A percentile compares a stretch with the other conserved stretches of the same genome.
Conservation (phyloP, 2,888 invertebrate species). For the Melangyna quadrimaculata region DNA sequence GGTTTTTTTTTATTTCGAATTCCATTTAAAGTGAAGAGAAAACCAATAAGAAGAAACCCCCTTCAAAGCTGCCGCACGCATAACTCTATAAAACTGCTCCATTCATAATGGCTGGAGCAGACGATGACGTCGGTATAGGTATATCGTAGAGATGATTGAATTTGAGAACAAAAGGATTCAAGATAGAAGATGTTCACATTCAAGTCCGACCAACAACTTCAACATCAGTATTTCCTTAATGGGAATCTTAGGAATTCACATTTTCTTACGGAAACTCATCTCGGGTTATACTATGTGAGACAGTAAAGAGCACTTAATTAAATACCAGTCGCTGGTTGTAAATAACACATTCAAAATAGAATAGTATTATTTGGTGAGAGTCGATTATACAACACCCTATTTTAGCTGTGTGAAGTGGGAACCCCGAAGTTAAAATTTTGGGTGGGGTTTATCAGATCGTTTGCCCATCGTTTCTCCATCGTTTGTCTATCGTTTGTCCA, state of each 20-base stretch:
- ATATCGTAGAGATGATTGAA: background rate
- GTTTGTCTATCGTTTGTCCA: no score
- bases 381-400: background rate
- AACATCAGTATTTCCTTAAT: no score
- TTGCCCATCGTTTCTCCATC: no score
- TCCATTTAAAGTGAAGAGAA: slow-evolving; percentile 16
- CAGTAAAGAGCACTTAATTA: slow-evolving; percentile 2
- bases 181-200: slow-evolving; percentile 3
- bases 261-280: background rate
- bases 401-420: no score
- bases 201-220: background rate
- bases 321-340: background rate
- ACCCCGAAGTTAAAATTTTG: no score
- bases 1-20: background rate
- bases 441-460: no score
- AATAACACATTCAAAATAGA: background rate
- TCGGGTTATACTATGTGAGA: background rate
- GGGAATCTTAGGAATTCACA: slow-evolving; percentile 15
- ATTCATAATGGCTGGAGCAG: background rate
- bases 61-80: background rate
- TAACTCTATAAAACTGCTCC: background rate
- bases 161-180: slow-evolving; percentile 5
- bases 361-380: background rate
- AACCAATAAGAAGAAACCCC: background rate
- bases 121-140: background rate